Evolutionary conservation across 2,888 invertebrate species (phyloP).

Genomic region (Stenodema calcarata): DNA sequence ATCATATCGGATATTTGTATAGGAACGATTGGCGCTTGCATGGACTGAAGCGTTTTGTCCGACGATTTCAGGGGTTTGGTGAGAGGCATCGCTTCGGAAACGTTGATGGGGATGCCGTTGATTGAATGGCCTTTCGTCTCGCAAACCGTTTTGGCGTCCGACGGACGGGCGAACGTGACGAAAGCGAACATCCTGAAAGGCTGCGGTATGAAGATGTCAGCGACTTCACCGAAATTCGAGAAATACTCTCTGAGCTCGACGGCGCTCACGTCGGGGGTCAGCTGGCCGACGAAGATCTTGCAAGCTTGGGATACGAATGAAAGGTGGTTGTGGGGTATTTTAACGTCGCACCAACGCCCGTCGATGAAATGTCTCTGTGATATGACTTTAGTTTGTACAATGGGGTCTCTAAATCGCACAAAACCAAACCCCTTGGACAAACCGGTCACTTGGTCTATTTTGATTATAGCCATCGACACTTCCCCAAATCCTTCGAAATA

Average conservation of each 20-base stretch:
- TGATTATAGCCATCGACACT: constrained; percentile 79
- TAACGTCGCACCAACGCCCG: constrained; percentile 97
- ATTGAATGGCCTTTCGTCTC: constrained; percentile 90
- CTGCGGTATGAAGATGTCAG: constrained; percentile 94
- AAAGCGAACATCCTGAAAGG: constrained; percentile 92
- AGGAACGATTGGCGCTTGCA: not conserved
- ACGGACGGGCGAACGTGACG: constrained; percentile 91
- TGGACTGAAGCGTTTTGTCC: not conserved
- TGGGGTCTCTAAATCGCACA: constrained; percentile 93
- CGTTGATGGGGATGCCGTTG: constrained; percentile 82
- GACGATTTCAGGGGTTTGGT: constrained; percentile 66
- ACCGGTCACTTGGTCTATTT: constrained; percentile 84
- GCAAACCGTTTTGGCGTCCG: constrained; percentile 87
- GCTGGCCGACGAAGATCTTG: constrained; percentile 93
- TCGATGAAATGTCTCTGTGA: constrained; percentile 96
- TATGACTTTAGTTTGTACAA: constrained; percentile 92
- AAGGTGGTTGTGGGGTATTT: constrained; percentile 73
- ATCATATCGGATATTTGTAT: not conserved
- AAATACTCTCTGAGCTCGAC: constrained; percentile 90
- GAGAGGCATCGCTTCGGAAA: constrained; percentile 77
- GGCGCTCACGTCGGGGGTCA: constrained; percentile 89
- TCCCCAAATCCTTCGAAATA: constrained; percentile 98
- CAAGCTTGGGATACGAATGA: constrained; percentile 62
- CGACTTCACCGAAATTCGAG: constrained; percentile 88
- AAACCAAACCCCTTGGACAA: constrained; percentile 99